These are phyloP conservation scores for Pinna nobilis DNA, from an alignment of 1,140 invertebrate genomes.

Conservation along the genomic window DNA sequence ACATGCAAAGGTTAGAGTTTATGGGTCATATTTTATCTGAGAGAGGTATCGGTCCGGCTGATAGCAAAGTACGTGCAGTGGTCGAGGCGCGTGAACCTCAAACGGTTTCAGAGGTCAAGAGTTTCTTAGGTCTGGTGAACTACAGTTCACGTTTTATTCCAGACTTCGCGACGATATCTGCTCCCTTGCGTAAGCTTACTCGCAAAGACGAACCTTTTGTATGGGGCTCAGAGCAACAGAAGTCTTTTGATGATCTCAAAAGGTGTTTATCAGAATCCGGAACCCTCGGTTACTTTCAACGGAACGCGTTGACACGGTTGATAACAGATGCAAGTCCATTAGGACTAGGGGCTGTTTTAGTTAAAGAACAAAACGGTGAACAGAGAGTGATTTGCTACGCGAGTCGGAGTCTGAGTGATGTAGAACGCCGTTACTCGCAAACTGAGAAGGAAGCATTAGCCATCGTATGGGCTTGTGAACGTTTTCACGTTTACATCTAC, in stretches of 20 bases:
- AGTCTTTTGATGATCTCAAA: not conserved
- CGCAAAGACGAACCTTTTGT: not conserved
- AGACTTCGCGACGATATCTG: slow-evolving; percentile 1
- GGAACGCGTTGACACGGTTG: not conserved
- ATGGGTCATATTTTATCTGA: slow-evolving; percentile 33
- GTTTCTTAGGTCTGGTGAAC: slow-evolving; percentile 29
- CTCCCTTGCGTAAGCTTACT: slow-evolving; percentile 12
- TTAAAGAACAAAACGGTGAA: slow-evolving; percentile 21
- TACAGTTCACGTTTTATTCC: slow-evolving; percentile 28
- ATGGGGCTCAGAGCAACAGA: slow-evolving; percentile 14
- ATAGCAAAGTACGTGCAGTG: slow-evolving; percentile 22
- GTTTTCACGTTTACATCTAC: slow-evolving; percentile 72
- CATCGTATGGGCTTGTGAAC: slow-evolving; percentile 69
- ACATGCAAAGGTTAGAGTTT: slow-evolving; percentile 11
- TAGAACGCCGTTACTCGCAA: slow-evolving; percentile 61
- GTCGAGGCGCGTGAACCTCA: slow-evolving; percentile 13
- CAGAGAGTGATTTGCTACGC: slow-evolving; percentile 49
- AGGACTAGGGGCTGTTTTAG: slow-evolving; percentile 22
- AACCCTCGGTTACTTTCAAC: slow-evolving; percentile 5
- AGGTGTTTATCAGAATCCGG: not conserved
- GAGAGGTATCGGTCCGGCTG: slow-evolving; percentile 22
- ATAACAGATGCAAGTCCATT: slow-evolving; percentile 31
- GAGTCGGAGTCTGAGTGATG: slow-evolving; percentile 34
- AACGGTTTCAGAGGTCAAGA: slow-evolving; percentile 1
- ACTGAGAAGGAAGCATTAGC: slow-evolving; percentile 71